These are phyloP conservation scores for Micromys minutus DNA, from an alignment of 2,113 vertebrate species.

Conservation along the genomic window DNA sequence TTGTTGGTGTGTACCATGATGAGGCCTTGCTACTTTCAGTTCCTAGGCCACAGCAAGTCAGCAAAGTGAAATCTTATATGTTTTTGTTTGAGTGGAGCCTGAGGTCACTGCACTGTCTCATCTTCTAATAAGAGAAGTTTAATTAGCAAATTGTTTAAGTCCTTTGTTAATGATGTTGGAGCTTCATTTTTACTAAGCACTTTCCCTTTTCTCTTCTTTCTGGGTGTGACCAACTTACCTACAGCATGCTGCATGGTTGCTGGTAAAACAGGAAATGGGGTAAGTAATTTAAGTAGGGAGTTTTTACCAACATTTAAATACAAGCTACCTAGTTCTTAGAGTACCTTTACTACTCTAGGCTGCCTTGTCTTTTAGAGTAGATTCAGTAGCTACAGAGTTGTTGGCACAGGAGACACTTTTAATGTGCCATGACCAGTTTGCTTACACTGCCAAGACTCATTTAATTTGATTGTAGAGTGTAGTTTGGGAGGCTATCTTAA, in stretches of 20 bases:
- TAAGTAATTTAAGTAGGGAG: conserved; percentile 84
- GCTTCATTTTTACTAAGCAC: conserved; percentile 73
- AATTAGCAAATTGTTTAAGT: conserved; percentile 51
- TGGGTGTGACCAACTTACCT: conserved; percentile 80
- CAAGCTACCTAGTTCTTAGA: conserved; percentile 68
- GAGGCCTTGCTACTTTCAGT: neutral
- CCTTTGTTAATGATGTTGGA: conserved; percentile 66
- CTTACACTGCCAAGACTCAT: conserved; percentile 41
- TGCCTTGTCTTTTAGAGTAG: conserved; percentile 14
- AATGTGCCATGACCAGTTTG: conserved; percentile 35
- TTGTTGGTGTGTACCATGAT: neutral
- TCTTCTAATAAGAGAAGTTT: conserved; percentile 55
- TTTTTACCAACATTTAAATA: conserved; percentile 72
- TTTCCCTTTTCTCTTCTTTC: conserved; percentile 72
- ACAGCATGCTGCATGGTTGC: conserved; percentile 95
- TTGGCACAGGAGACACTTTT: conserved; percentile 44
- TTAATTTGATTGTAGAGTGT: conserved; percentile 32
- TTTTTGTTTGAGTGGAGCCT: conserved; percentile 61
- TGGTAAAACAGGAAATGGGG: conserved; percentile 94
- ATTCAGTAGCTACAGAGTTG: conserved; percentile 66
- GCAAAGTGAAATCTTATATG: conserved; percentile 45
- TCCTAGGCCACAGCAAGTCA: conserved; percentile 27
- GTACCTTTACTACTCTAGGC: conserved; percentile 38
- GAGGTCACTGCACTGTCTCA: conserved; percentile 48
- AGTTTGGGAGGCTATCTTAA: conserved; percentile 56